A percentile compares a stretch with the other conserved stretches of the same genome.
These are phyloP conservation scores for Iguana delicatissima DNA, from an alignment of 2,797 vertebrate species.

Conservation along the genomic window DNA sequence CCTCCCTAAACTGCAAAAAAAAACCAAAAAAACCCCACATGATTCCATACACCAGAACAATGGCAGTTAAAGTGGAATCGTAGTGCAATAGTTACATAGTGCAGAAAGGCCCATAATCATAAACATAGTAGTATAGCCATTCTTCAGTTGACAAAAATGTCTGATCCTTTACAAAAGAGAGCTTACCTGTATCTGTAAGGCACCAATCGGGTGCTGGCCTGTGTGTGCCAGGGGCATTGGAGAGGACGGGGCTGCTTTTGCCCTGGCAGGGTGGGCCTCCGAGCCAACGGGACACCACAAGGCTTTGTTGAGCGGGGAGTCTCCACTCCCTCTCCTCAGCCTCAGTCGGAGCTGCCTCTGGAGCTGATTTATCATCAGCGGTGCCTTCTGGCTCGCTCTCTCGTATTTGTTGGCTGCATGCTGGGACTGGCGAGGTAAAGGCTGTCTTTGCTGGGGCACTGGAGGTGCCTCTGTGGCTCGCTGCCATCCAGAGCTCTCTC, in stretches of 20 bases:
- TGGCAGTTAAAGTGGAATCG: too few relatives aligned
- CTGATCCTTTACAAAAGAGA: background rate
- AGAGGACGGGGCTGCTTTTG: background rate
- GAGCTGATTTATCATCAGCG: conserved; percentile 27
- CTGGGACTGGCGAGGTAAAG: background rate
- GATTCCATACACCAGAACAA: too few relatives aligned
- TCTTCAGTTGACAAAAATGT: too few relatives aligned
- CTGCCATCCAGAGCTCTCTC: background rate
- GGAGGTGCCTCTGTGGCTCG: background rate
- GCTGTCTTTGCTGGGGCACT: background rate
- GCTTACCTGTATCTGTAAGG: too few relatives aligned
- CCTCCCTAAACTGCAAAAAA: too few relatives aligned
- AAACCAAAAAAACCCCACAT: too few relatives aligned
- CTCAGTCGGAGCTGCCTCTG: background rate
- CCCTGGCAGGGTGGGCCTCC: background rate
- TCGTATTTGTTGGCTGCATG: conserved; percentile 18
- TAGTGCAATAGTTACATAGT: too few relatives aligned
- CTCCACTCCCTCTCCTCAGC: conserved; percentile 4
- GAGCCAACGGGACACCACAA: background rate
- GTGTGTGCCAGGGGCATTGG: background rate
- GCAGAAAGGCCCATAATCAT: too few relatives aligned
- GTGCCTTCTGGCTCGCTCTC: background rate
- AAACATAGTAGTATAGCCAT: too few relatives aligned
- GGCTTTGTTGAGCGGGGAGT: background rate
- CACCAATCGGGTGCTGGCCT: too few relatives aligned